Base-by-base conservation (phyloP, 2,797 vertebrate species). In the Pterois miles region DNA sequence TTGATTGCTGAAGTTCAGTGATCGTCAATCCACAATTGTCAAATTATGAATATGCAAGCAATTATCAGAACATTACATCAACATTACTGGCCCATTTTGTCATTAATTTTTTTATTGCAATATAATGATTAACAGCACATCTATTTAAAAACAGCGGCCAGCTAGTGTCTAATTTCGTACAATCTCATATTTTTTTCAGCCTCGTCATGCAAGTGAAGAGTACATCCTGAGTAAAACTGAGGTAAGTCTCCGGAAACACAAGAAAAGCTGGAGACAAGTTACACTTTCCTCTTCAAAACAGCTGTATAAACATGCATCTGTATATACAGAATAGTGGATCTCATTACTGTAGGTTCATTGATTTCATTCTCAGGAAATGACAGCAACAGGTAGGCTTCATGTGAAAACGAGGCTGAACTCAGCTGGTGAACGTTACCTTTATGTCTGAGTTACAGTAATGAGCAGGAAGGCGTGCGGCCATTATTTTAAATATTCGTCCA, bases 221-320 rank as follows among this genome's bases (percentile, higher is more conserved):
- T 13, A 76, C 34, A 65, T 88, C 90, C 88, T 89, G 86, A 91
- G 86, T 77, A 56, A 76, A 83, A 74, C 74, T 79, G 89, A 93
- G 88, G 85, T 86, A 75, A 90, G 80, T 78, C 79, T 86, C 82
- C 76, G 8, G 53, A 1, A 16, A 7, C 58, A 50, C 11, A 4
- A 50, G 65, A 68, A 65, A 50, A 71, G 34, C 66, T 56, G 83
- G 82, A 87, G 75, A 78, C 23, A 11, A 72, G 38, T 74, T 63
- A 23, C 27, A 64, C 48, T 23, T 52, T 63, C 56, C 65, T 75
- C 62, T 74, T 46, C 33, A 60, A 27, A 65, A n/a, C 52, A 34
- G 3, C 50, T 36, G 65, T 72, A 67, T 4, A 12, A 83, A 81
- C 76, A 73, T 79, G 85, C 84, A 76, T 62, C 57, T 57, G 73